Evolutionary conservation across 2,797 vertebrate genomes (phyloP).

Genomic region (Astyanax mexicanus): DNA sequence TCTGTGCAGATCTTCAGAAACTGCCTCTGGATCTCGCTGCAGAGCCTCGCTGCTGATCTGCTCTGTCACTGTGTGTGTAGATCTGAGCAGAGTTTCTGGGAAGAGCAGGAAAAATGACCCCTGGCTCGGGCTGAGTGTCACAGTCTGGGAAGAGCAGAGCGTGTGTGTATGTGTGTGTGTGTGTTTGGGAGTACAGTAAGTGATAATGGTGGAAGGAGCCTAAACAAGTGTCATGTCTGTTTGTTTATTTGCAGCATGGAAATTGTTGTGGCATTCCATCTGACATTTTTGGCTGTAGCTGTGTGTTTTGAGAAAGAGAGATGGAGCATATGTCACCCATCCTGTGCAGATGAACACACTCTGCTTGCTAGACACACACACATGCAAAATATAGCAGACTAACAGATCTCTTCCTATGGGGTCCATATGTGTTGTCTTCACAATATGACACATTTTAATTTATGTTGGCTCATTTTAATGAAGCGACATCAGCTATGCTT

Average conservation of each 20-base stretch:
- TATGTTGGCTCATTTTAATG: not conserved
- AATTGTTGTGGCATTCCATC: constrained; percentile 24
- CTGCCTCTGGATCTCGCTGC: constrained; percentile 60
- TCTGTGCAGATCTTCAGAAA: constrained; percentile 71
- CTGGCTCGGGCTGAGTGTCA: constrained; percentile 63
- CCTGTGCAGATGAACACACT: constrained; percentile 45
- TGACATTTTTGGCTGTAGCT: constrained; percentile 6
- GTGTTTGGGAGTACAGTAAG: not conserved
- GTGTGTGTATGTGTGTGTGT: constrained; percentile 27
- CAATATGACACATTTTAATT: not conserved
- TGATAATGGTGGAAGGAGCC: constrained; percentile 1
- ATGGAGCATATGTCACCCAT: constrained; percentile 78
- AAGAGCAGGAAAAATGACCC: constrained; percentile 53
- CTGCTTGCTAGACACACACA: not conserved
- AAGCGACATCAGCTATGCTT: not conserved
- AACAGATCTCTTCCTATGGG: constrained; percentile 79
- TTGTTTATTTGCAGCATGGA: constrained; percentile 16
- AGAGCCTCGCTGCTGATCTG: constrained; percentile 67
- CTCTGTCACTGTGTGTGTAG: constrained; percentile 64
- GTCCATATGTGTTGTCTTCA: constrained; percentile 46
- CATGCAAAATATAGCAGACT: constrained; percentile 76
- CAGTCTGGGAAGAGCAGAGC: not conserved
- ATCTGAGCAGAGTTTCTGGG: constrained; percentile 59
- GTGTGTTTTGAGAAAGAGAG: constrained; percentile 58
- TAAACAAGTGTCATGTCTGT: constrained; percentile 18